Evolutionary conservation across 2,113 vertebrate species (phyloP).

Genomic region (Rhabdomys dilectus): DNA sequence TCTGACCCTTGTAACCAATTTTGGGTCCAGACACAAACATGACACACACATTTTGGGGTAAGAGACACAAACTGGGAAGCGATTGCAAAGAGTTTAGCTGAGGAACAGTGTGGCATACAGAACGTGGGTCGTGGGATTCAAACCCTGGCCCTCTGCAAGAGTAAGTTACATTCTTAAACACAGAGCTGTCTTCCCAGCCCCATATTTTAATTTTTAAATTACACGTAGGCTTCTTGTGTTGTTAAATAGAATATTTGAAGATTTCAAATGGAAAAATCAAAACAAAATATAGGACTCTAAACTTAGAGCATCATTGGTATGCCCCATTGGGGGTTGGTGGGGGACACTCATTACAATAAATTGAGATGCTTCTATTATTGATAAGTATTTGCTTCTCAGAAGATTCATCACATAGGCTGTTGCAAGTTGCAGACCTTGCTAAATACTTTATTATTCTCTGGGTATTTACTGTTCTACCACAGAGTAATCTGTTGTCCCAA

Average conservation of each 20-base stretch:
- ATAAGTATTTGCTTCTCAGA: constrained; percentile 21
- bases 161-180: not conserved
- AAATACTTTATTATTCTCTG: not conserved
- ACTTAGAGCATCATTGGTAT: not conserved
- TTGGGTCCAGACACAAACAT: not conserved
- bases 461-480: not conserved
- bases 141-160: not conserved
- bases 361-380: not conserved
- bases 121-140: too few relatives aligned
- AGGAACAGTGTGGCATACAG: not conserved
- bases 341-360: not conserved
- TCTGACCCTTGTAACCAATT: not conserved
- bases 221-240: not conserved
- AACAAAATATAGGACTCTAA: not conserved
- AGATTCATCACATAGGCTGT: not conserved
- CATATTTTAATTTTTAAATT: not conserved
- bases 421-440: constrained; percentile 32
- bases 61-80: not conserved
- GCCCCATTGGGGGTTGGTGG: not conserved
- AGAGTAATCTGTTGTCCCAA: not conserved
- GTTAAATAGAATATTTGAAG: constrained; percentile 7
- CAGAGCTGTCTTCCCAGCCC: not conserved
- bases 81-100: not conserved
- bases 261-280: not conserved
- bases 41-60: not conserved